Percentiles rank a stretch among this genome's conserved stretches.
phyloP scores from a whole-genome alignment of 2,888 invertebrate species.

The Caenorhabditis sp. region DNA sequence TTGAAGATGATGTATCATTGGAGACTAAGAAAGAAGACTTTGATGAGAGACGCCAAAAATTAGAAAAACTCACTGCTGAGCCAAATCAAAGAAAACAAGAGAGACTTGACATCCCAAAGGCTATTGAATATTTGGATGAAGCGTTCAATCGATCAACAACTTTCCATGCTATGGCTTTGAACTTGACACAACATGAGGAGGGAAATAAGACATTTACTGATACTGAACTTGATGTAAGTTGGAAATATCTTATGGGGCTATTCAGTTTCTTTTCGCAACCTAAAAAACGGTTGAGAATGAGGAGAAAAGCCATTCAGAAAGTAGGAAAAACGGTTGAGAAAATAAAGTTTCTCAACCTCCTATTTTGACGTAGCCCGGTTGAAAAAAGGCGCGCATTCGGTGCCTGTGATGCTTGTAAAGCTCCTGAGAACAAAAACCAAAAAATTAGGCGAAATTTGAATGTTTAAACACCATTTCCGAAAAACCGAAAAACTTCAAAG shows the following conservation, averaged over 20 bases:
- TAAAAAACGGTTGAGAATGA: no score
- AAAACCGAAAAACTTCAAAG: no score
- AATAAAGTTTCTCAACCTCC: no score
- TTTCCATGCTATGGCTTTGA: constrained; percentile 83
- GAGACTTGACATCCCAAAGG: constrained; percentile 83
- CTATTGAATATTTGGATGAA: constrained; percentile 81
- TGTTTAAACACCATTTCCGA: no score
- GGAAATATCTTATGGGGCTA: no score
- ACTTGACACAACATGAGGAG: constrained; percentile 72
- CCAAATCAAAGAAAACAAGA: constrained; percentile 54
- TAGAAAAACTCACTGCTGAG: constrained; percentile 56
- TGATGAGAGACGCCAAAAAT: constrained; percentile 49
- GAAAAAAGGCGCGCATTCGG: no score
- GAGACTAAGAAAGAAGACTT: constrained; percentile 79
- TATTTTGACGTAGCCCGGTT: no score
- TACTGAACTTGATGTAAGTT: constrained; percentile 38
- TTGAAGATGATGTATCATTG: constrained; percentile 87
- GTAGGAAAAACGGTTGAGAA: no score
- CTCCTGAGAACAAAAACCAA: no score
- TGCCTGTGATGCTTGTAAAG: no score
- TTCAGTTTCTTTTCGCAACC: neutral
- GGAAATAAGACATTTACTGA: constrained; percentile 44
- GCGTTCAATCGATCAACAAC: constrained; percentile 84
- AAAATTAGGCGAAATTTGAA: no score
- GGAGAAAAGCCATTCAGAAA: no score